phyloP scores from a whole-genome alignment of 2,113 vertebrate species.

The Rhinolophus sinicus region DNA sequence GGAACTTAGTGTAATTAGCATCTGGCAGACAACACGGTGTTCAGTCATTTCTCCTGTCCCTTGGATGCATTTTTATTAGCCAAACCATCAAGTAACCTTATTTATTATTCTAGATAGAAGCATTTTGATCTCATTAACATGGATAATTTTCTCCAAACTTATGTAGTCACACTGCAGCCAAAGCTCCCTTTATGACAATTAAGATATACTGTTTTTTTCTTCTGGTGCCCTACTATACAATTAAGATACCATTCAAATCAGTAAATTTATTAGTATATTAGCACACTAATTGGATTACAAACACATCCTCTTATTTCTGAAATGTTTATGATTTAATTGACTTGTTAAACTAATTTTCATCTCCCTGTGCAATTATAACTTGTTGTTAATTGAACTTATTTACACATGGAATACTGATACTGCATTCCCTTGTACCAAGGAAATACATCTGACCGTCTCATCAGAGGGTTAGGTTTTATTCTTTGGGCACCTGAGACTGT shows the following conservation, averaged over 20 bases:
- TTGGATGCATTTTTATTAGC: constrained; percentile 81
- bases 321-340: constrained; percentile 85
- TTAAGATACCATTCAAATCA: constrained; percentile 83
- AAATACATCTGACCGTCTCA: constrained; percentile 57
- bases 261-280: constrained; percentile 84
- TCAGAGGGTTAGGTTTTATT: constrained; percentile 26
- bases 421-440: constrained; percentile 50
- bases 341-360: constrained; percentile 84
- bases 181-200: constrained; percentile 78
- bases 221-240: constrained; percentile 78
- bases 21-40: constrained; percentile 67
- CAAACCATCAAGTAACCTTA: constrained; percentile 72
- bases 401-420: constrained; percentile 77
- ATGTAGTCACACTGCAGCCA: constrained; percentile 68
- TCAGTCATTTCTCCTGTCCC: constrained; percentile 74
- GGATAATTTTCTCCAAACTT: constrained; percentile 81
- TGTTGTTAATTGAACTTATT: constrained; percentile 84
- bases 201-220: constrained; percentile 78
- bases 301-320: constrained; percentile 83
- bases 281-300: constrained; percentile 85
- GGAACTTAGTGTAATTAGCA: constrained; percentile 60
- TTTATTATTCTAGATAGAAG: constrained; percentile 81
- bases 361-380: constrained; percentile 83
- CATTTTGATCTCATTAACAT: constrained; percentile 83
- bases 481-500: constrained; percentile 21